Base-by-base conservation (phyloP, 2,888 invertebrate species). In the Sesamia inferens region DNA sequence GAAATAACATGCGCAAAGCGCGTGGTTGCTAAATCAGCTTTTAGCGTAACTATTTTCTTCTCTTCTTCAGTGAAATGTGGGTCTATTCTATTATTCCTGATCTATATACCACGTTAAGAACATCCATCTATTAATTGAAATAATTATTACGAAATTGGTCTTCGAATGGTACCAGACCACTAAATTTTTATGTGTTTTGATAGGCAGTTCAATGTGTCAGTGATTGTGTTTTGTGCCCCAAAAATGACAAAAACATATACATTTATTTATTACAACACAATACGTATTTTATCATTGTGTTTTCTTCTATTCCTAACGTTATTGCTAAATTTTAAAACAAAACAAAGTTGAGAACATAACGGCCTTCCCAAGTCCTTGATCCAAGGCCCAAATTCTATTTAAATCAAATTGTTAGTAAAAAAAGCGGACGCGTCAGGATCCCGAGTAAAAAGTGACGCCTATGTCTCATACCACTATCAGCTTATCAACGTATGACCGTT, bases 131-230 rank as follows among this genome's bases (percentile, higher is more conserved):
- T 19, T 31, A 47, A 64, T 14, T 55, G 10, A 65, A 44, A 48
- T 48, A 74, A 55, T 44, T 44, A 24, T 44, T 31, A 16, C 22
- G 58, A 39, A 42, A 59, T 51, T 19, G 22, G 10, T 62, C 42
- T 66, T 77, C 54, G 54, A 81, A 76, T 81, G 57, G 59, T 71
- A 76, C 71, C 61, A 65, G 24, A 62, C 57, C 31, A 71, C 59
- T 66, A 39, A 47, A 51, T 71, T 76, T 70, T 57, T 51, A 76
- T 71, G 44, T 71, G 48, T 39, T 31, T 65, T 81, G 81, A 79
- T 79, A 79, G 77, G 24, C 62, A 77, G 79, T 79, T 79, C 81
- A 79, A 57, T 77, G 42, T 79, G 81, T 79, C 79, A 77, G 47
- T 66, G 72, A 79, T 77, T 81, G 70, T 78, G 42, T 47, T 64